Evolutionary conservation across 2,797 vertebrate genomes (phyloP).

Genomic region (Eremophila alpestris): DNA sequence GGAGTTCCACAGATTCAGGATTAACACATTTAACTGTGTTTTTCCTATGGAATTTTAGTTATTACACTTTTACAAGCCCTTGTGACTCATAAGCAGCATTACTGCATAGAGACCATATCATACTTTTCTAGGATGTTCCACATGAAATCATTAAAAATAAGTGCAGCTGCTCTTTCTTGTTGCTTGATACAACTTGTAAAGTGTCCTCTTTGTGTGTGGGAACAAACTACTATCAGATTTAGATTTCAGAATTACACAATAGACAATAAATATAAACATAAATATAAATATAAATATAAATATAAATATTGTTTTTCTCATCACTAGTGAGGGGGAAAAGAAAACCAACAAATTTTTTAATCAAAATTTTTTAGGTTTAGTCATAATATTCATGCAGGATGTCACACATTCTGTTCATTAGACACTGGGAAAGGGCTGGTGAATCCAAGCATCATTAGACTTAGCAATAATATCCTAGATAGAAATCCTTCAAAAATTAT

Average conservation of each 20-base stretch:
- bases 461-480: not conserved
- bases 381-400: not conserved
- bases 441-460: not conserved
- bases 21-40: not conserved
- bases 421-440: not conserved
- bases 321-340: rapidly evolving
- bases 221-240: not conserved
- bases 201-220: not conserved
- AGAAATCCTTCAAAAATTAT: not conserved
- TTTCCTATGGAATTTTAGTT: not conserved
- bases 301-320: not conserved
- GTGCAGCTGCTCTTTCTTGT: not conserved
- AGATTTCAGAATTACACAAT: not conserved
- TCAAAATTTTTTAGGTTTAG: not conserved
- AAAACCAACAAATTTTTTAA: not conserved
- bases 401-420: not conserved
- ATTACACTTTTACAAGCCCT: not conserved
- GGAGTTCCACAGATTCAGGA: not conserved
- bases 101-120: not conserved
- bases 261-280: not conserved
- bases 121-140: not conserved
- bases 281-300: not conserved
- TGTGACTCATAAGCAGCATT: not conserved
- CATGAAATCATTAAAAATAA: not conserved
- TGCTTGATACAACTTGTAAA: not conserved